Base-by-base conservation (phyloP, 2,797 vertebrate genomes). In the Microctenopoma stevenorrisi region DNA sequence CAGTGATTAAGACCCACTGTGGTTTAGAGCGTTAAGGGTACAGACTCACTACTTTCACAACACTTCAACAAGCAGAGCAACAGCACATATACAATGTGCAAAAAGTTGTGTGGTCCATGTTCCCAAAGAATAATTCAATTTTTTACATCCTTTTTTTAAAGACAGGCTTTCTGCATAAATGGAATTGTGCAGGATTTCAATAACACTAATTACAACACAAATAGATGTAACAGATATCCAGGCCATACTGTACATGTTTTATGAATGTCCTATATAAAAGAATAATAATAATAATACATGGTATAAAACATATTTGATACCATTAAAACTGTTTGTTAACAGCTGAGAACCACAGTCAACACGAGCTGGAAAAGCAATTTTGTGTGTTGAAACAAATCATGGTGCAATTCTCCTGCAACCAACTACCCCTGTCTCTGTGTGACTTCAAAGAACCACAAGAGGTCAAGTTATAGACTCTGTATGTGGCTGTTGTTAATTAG, bases 1-100 rank as follows among this genome's bases (percentile, higher is more conserved):
- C 52, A 55, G n/a, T 18, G 43, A 44, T 16, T 44, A 47, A 47
- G 52, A 74, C 50, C 40, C 43, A 72, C 57, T 22, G 52, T 10
- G 38, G 65, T 60, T 72, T n/a, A 57, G 58, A 38, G 11, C 74
- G 53, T 58, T 52, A 59, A 40, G 43, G 73, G 73, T 67, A 68
- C 53, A 59, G 14, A 54, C 68, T 62, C 74, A 28, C 84, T 81
- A 75, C 68, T 66, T 78, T 72, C 64, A 61, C 49, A 35, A 35
- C 33, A 35, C 33, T 35, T 35, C 33, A 35, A 35, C 33, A 35
- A 9, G 6, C 30, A 35, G 33, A 35, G 33, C 33, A 35, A 35
- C 33, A 35, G 33, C 0, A 8, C 1, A 1, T 35, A 8, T 35
- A 35, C 7, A 8, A 35, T 35, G 8, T 35, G 7, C 1, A 35